phyloP scores from a whole-genome alignment of 2,888 invertebrate genomes.

The Junonia oenone region DNA sequence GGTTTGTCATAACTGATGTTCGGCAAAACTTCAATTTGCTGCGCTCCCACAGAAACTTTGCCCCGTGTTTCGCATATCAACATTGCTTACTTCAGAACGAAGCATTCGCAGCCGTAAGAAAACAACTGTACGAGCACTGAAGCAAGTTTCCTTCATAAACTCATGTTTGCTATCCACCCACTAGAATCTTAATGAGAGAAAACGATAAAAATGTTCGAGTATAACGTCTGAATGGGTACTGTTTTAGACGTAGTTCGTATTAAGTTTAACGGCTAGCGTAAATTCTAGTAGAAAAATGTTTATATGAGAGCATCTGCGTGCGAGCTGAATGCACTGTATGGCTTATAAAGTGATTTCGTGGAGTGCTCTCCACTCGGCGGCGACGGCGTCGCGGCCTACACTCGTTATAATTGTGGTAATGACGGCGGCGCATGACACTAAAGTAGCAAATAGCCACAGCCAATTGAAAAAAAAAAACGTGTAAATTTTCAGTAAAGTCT shows the following conservation, averaged over 20 bases:
- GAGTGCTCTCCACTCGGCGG: constrained; percentile 48
- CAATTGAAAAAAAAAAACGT: constrained; percentile 12
- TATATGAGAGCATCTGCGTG: constrained; percentile 37
- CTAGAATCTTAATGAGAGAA: constrained; percentile 34
- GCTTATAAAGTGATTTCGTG: constrained; percentile 62
- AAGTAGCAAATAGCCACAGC: constrained; percentile 24
- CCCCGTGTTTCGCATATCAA: constrained; percentile 32
- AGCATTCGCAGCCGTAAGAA: constrained; percentile 29
- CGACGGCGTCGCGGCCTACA: constrained; percentile 34
- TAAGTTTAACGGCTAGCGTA: constrained; percentile 41
- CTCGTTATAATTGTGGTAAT: constrained; percentile 43
- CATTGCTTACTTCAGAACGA: constrained; percentile 27
- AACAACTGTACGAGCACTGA: constrained; percentile 28
- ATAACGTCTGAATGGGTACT: constrained; percentile 31
- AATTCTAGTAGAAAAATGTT: constrained; percentile 46
- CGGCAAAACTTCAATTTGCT: constrained; percentile 31
- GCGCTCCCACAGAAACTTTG: constrained; percentile 30
- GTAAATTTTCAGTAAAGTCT: neutral
- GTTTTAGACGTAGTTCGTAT: constrained; percentile 37
- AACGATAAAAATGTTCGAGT: constrained; percentile 35
- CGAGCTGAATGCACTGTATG: constrained; percentile 42
- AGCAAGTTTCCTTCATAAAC: constrained; percentile 33
- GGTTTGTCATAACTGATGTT: constrained; percentile 29
- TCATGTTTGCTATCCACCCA: constrained; percentile 32
- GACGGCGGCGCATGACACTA: constrained; percentile 37